Evolutionary conservation across 2,888 invertebrate genomes (phyloP).

Genomic region (Eumacrocentrus americanus): DNA sequence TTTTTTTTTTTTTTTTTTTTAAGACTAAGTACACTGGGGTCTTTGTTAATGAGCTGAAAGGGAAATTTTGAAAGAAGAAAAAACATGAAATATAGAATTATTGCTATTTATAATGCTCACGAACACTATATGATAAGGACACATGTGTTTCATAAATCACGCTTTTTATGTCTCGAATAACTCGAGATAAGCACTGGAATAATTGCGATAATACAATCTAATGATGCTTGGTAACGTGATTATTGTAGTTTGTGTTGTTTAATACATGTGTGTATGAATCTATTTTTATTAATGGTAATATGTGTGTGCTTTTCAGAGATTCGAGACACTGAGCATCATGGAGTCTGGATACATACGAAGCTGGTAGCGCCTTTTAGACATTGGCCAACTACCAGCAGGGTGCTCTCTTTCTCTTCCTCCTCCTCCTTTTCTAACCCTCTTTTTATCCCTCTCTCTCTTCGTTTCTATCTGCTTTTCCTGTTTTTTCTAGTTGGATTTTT

Average conservation of each 20-base stretch:
- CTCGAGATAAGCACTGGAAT: background rate
- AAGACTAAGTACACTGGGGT: no score
- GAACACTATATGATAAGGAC: no score
- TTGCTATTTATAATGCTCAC: no score
- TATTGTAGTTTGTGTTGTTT: background rate
- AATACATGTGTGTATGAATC: no score
- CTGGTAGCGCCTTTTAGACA: conserved; percentile 52
- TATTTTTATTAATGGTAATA: background rate
- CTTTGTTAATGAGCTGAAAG: no score
- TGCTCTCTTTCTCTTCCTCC: conserved; percentile 37
- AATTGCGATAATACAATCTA: background rate
- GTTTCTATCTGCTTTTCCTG: background rate
- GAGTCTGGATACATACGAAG: conserved; percentile 43
- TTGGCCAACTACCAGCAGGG: conserved; percentile 47
- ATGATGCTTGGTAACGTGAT: background rate
- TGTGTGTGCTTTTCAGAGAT: conserved; percentile 43
- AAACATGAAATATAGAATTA: no score
- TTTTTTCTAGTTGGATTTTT: conserved; percentile 21
- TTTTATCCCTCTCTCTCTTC: conserved; percentile 35
- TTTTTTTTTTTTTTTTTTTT: no score
- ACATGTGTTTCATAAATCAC: no score
- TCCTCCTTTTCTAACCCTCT: conserved; percentile 43
- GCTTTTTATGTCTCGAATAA: no score
- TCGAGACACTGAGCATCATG: conserved; percentile 49
- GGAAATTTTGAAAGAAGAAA: no score